Percentiles rank a stretch among this genome's conserved stretches.
phyloP scores from a whole-genome alignment of 2,888 invertebrate genomes.

The Ectropis crepuscularia region DNA sequence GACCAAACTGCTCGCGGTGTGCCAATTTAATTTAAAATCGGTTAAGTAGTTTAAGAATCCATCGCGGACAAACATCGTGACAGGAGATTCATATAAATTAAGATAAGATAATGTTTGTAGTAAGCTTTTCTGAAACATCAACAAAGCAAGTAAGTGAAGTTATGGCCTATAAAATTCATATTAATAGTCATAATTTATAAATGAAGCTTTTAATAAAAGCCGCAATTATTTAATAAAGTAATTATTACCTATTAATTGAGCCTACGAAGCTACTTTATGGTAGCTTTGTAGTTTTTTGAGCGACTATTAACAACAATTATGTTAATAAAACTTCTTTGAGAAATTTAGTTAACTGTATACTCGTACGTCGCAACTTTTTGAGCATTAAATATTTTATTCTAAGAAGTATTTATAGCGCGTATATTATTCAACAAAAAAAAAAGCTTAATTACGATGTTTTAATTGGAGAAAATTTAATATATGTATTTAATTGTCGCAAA shows the following conservation, averaged over 20 bases:
- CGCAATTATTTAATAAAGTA: constrained; percentile 25
- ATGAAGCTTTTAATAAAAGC: constrained; percentile 9
- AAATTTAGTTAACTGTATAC: not conserved
- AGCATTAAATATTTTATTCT: not conserved
- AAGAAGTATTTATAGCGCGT: not conserved
- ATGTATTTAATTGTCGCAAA: too few relatives aligned
- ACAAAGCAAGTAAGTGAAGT: not conserved
- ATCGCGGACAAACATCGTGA: too few relatives aligned
- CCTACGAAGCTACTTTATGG: constrained; percentile 26
- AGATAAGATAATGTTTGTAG: too few relatives aligned
- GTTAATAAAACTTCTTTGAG: constrained; percentile 57
- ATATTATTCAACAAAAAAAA: too few relatives aligned
- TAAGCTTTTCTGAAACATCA: not conserved
- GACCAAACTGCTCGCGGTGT: too few relatives aligned
- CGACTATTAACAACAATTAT: constrained; percentile 47
- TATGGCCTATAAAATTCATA: constrained; percentile 12
- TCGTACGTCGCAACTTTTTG: not conserved
- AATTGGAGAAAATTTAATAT: too few relatives aligned
- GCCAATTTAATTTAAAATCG: too few relatives aligned
- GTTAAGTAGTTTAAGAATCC: too few relatives aligned
- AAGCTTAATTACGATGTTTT: too few relatives aligned
- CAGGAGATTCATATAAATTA: too few relatives aligned
- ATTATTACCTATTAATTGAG: constrained; percentile 28
- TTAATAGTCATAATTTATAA: constrained; percentile 2
- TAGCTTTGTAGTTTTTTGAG: constrained; percentile 30